Evolutionary conservation across 2,797 vertebrate species (phyloP), one percentile per base, ranked within the genome.

Genomic region (Myotis findleyi): DNA sequence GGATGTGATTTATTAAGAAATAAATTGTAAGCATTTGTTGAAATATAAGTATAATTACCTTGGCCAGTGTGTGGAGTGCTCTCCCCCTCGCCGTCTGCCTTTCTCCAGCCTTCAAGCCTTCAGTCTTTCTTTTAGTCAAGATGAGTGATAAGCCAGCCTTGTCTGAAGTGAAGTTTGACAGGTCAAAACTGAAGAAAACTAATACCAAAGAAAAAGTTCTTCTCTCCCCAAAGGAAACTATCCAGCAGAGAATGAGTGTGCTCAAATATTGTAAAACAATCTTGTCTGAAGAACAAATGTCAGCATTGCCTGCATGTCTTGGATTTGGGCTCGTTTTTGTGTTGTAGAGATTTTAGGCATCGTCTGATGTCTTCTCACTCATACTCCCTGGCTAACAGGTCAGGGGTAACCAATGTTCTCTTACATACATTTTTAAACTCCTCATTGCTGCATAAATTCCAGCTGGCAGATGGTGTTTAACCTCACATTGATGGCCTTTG

Each of bases 131-230:
- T 73, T 81, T 66, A 97, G 97, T 95, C 97, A 98, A 97, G 27
- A 99, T 98, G 98, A 98, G 97, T 75, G 98, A 99, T 97, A 99
- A 98, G 30, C 98, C 98, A 23, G 98, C 99, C 25, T 97, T 99
- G 23, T 98, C 97, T 0, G 98, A 99, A 97, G 98, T 99, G 91
- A 98, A 98, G 59, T 99, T 99, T 96, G 98, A 99, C 96, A 98
- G 97, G 88, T 97, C 96, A 86, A 98, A 98, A 92, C 97, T 99
- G 95, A 99, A 98, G 93, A 99, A 99, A 93, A 99, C 98, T 0
- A 98, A 97, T 72, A 99, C 98, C 5, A 83, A 98, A 90, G 98
- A 98, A 98, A 99, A 99, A 97, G 98, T 99, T 85, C 98, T 98
- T 2, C 98, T 99, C 57, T 98, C 98, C 11, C 98, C 99, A 20